A percentile compares a stretch with the other conserved stretches of the same genome.
Evolutionary conservation across 1,140 invertebrate genomes (phyloP).

Genomic region (Sycobia sp.): DNA sequence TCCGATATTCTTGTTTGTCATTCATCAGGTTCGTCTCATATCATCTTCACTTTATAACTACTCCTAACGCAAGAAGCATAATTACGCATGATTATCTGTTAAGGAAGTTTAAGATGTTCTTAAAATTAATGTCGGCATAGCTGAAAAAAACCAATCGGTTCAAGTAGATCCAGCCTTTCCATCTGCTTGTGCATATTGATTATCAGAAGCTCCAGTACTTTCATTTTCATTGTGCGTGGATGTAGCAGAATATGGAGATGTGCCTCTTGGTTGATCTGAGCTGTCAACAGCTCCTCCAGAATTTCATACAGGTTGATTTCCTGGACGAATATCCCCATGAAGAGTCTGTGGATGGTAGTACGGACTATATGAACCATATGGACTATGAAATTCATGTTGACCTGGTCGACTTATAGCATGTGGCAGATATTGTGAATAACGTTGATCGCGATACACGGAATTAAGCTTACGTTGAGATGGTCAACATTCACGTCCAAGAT

Average conservation of each 20-base stretch:
- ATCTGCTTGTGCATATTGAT: slow-evolving; percentile 51
- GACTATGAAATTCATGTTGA: slow-evolving; percentile 52
- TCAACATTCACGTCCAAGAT: too few species aligned
- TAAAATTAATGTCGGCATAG: slow-evolving; percentile 18
- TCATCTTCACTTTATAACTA: slow-evolving; percentile 29
- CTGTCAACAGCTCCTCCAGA: slow-evolving; percentile 32
- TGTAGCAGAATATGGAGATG: slow-evolving; percentile 45
- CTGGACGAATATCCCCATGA: slow-evolving; percentile 44
- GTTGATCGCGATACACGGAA: slow-evolving; percentile 70
- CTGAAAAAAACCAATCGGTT: slow-evolving; percentile 13
- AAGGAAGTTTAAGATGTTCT: too few species aligned
- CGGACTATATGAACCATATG: slow-evolving; percentile 48
- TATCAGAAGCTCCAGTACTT: slow-evolving; percentile 46
- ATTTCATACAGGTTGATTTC: slow-evolving; percentile 42
- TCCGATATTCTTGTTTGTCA: not conserved
- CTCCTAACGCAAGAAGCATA: slow-evolving; percentile 15
- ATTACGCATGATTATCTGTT: slow-evolving; percentile 6
- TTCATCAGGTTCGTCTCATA: not conserved
- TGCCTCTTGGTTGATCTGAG: slow-evolving; percentile 41
- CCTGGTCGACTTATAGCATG: slow-evolving; percentile 64
- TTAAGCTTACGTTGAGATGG: too few species aligned
- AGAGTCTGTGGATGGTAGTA: slow-evolving; percentile 57
- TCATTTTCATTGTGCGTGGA: slow-evolving; percentile 51
- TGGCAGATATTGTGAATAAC: slow-evolving; percentile 66
- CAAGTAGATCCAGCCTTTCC: slow-evolving; percentile 50